Evolutionary conservation across 2,888 invertebrate species (phyloP).

Genomic region (Volucella zonaria): DNA sequence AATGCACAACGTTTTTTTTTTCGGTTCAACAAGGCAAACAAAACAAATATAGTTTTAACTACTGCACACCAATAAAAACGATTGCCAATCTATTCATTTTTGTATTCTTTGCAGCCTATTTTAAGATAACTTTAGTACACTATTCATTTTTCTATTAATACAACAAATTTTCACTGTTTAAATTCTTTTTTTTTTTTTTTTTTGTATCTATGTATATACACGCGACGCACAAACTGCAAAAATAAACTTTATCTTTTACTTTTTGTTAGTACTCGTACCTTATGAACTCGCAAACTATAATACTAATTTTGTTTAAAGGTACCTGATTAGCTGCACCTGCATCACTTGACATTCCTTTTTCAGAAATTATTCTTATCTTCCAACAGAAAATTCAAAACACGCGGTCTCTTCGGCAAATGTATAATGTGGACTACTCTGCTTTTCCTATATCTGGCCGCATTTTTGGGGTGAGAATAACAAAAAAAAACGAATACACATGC

Average conservation of each 20-base stretch:
- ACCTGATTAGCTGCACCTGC: constrained; percentile 50
- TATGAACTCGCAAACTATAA: too few species aligned
- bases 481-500: constrained; percentile 1
- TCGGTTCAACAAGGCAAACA: constrained; percentile 3
- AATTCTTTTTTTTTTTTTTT: too few species aligned
- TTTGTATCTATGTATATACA: too few species aligned
- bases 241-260: too few species aligned
- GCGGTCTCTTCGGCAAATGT: constrained; percentile 16
- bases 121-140: too few species aligned
- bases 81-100: too few species aligned
- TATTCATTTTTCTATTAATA: too few species aligned
- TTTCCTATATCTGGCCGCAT: constrained; percentile 22
- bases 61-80: too few species aligned
- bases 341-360: constrained; percentile 48
- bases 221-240: too few species aligned
- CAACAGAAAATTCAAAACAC: not conserved
- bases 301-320: constrained; percentile 9
- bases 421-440: not conserved
- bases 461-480: constrained; percentile 12
- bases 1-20: not conserved
- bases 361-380: not conserved
- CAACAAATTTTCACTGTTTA: too few species aligned
- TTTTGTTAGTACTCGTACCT: too few species aligned
- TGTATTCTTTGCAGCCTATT: too few species aligned
- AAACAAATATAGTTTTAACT: not conserved